Base-by-base conservation (phyloP, 2,888 invertebrate genomes). In the Onthophagus sagittarius region DNA sequence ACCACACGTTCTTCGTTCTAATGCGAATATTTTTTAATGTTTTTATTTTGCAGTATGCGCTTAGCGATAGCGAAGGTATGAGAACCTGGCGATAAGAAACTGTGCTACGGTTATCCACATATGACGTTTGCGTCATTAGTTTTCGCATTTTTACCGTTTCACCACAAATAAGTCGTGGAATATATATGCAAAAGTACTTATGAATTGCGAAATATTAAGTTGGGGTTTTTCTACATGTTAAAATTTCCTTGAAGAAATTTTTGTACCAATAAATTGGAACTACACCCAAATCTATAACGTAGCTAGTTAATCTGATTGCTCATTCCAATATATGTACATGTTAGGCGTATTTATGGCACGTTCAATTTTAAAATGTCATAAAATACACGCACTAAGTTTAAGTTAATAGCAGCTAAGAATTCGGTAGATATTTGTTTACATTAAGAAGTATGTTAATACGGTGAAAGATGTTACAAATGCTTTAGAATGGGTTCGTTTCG, bases 21-120 rank as follows among this genome's bases (percentile, higher is more conserved):
- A 53, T 53, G 39, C 63, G 14, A 63, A 15, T 63, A 63, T 63
- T 63, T 14, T 14, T 63, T 15, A 15, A 15, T 14, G 63, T 63
- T 63, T 63, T 63, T 63, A 63, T 63, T 63, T 63, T 63, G 63
- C 63, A 15, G 63, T 15, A 63, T 63, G 63, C 63, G 63, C 15
- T 15, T 15, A 63, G 15, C 15, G 63, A 63, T 63, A 63, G 63
- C 15, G 3, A 63, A n/a, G 63, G 63, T 63, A 63, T 63, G 14
- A 15, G 15, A 63, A 15, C 9, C 23, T 5, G 63, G 15, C 15
- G 63, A 63, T 63, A 63, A 63, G 63, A 63, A 63, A 63, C 11
- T 63, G 63, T 63, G 63, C 63, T 63, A 63, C 63, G 63, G 63
- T 63, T 63, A 63, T 63, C 15, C 63, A 63, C 39, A 11, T 53